A percentile compares a stretch with the other conserved stretches of the same genome.
Evolutionary conservation across 2,888 invertebrate genomes (phyloP).

Genomic region (Phalera bucephala): DNA sequence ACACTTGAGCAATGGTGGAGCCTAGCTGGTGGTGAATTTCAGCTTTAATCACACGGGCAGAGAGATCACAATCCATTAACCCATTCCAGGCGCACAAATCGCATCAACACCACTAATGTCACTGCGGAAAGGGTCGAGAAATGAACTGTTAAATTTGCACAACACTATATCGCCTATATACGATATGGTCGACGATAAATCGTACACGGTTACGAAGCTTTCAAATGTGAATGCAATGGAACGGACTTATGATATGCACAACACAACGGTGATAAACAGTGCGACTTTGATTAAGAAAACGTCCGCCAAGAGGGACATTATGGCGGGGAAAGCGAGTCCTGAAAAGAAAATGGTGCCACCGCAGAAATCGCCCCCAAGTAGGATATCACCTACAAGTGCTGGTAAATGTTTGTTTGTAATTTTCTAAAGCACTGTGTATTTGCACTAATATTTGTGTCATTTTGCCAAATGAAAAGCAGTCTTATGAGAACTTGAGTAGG

Average conservation of each 20-base stretch:
- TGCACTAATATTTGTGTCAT: too few species aligned
- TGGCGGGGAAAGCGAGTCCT: conserved; percentile 47
- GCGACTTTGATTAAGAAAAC: conserved; percentile 59
- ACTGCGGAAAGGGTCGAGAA: conserved; percentile 45
- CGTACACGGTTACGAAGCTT: conserved; percentile 53
- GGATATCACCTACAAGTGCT: conserved; percentile 40
- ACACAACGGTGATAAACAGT: conserved; percentile 60
- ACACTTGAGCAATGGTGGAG: too few species aligned
- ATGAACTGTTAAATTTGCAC: conserved; percentile 58
- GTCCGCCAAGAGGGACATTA: conserved; percentile 60
- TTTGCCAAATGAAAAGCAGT: too few species aligned
- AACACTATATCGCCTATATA: conserved; percentile 74
- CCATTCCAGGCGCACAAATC: conserved; percentile 53
- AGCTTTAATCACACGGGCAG: too few species aligned
- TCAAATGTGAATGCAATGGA: conserved; percentile 38
- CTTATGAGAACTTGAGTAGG: too few species aligned
- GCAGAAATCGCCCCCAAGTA: conserved; percentile 34
- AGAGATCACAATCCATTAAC: too few species aligned
- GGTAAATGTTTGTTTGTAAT: conserved; percentile 39
- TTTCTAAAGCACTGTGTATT: too few species aligned
- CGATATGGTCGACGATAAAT: conserved; percentile 61
- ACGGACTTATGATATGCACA: conserved; percentile 49
- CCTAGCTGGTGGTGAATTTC: too few species aligned
- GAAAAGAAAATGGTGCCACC: conserved; percentile 52
- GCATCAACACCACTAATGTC: conserved; percentile 68